phyloP scores from a whole-genome alignment of 2,797 vertebrate genomes.

The Platyrinchus mystaceus region DNA sequence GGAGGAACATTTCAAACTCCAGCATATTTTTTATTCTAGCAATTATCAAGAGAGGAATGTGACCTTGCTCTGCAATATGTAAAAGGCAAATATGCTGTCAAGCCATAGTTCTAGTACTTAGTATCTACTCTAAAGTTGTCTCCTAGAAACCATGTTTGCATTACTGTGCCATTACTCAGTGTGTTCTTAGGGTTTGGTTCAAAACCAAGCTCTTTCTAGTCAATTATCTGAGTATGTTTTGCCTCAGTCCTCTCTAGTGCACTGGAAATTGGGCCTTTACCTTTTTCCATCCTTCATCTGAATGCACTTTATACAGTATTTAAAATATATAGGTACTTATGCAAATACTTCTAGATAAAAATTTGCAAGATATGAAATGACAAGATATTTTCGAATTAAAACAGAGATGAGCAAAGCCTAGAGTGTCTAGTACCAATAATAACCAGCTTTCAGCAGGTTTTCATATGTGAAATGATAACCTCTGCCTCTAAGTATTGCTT shows the following conservation, averaged over 20 bases:
- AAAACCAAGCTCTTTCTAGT: neutral
- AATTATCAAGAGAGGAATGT: neutral
- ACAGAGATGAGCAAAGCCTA: neutral
- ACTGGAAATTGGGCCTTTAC: neutral
- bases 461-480: neutral
- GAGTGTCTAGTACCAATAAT: neutral
- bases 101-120: neutral
- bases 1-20: neutral
- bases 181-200: neutral
- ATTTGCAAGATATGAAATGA: neutral
- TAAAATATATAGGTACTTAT: neutral
- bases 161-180: constrained; percentile 17
- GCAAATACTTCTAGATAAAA: neutral
- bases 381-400: neutral
- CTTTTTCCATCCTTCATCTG: neutral
- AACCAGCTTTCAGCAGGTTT: neutral
- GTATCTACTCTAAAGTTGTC: neutral
- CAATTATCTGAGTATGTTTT: neutral
- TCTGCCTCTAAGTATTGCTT: constrained; percentile 14
- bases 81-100: neutral
- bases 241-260: neutral
- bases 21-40: neutral
- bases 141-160: neutral
- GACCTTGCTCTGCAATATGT: neutral
- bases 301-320: constrained; percentile 42